These are phyloP conservation scores for Coelinius sp. DNA, from an alignment of 2,888 invertebrate genomes.

Conservation along the genomic window DNA sequence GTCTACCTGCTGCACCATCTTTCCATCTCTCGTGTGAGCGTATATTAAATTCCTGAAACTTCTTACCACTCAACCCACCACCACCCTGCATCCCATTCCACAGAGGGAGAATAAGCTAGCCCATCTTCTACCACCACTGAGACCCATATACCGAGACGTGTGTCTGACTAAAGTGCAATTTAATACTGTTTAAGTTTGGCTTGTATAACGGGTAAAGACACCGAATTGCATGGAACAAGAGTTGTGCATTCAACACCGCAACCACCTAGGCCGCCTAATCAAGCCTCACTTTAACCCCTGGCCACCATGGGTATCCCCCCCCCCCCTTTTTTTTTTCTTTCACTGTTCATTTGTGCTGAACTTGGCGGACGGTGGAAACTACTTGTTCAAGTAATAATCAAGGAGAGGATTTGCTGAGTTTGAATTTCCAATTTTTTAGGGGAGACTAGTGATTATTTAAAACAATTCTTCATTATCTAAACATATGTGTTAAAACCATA, in stretches of 20 bases:
- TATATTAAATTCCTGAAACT: constrained; percentile 62
- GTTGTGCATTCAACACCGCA: constrained; percentile 53
- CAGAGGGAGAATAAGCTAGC: constrained; percentile 22
- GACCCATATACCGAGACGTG: constrained; percentile 49
- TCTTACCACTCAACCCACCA: constrained; percentile 46
- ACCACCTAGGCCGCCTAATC: constrained; percentile 64
- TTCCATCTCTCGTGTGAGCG: constrained; percentile 42
- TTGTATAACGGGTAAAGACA: constrained; percentile 42
- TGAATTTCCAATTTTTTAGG: background rate
- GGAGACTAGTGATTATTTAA: background rate
- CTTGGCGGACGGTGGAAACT: constrained; percentile 53
- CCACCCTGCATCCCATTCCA: constrained; percentile 31
- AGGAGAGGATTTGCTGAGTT: constrained; percentile 60
- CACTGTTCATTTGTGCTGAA: background rate
- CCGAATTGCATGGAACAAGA: constrained; percentile 25
- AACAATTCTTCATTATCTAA: too few relatives aligned
- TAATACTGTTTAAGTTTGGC: constrained; percentile 67
- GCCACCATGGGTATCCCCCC: constrained; percentile 19
- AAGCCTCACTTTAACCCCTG: constrained; percentile 63
- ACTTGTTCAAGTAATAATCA: constrained; percentile 69
- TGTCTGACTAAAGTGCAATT: constrained; percentile 67
- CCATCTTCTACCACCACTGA: constrained; percentile 3
- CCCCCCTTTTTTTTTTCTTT: constrained; percentile 29
- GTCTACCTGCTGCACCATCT: constrained; percentile 1
- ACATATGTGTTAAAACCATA: too few relatives aligned